Percentiles rank a stretch among this genome's conserved stretches.
These are phyloP conservation scores for Stegodyphus dumicola DNA, from an alignment of 1,140 invertebrate species.

Conservation along the genomic window DNA sequence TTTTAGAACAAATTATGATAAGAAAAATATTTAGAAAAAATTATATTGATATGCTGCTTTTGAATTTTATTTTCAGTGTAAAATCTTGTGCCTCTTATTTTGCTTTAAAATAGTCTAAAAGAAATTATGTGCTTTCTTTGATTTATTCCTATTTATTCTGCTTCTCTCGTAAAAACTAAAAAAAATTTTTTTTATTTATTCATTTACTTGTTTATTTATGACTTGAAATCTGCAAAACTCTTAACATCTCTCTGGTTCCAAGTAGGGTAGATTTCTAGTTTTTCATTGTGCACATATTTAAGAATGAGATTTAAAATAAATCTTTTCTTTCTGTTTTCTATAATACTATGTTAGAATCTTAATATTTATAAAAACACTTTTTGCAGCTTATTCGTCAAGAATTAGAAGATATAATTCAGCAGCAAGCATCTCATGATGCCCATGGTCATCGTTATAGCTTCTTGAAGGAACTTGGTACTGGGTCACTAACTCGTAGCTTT, in stretches of 20 bases:
- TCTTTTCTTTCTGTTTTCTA: neutral
- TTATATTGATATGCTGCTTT: no score
- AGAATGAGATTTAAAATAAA: neutral
- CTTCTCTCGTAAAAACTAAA: neutral
- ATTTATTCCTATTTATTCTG: neutral
- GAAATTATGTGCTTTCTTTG: neutral
- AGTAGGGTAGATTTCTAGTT: neutral
- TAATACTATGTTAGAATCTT: neutral
- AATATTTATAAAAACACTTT: neutral
- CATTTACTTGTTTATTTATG: neutral
- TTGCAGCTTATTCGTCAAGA: slow-evolving; percentile 77
- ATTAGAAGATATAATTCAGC: slow-evolving; percentile 69
- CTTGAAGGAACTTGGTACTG: slow-evolving; percentile 58
- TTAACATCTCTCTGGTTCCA: neutral
- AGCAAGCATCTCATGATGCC: slow-evolving; percentile 63
- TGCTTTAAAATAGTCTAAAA: no score
- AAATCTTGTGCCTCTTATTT: no score
- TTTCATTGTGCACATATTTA: no score
- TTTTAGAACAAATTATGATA: no score
- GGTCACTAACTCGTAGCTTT: slow-evolving; percentile 55
- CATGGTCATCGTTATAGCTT: slow-evolving; percentile 48
- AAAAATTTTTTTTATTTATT: neutral
- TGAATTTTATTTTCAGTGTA: no score
- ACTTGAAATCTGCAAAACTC: neutral
- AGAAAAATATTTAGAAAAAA: no score